Conservation (phyloP, 2,888 invertebrate genomes). For the Drosophila testacea region DNA sequence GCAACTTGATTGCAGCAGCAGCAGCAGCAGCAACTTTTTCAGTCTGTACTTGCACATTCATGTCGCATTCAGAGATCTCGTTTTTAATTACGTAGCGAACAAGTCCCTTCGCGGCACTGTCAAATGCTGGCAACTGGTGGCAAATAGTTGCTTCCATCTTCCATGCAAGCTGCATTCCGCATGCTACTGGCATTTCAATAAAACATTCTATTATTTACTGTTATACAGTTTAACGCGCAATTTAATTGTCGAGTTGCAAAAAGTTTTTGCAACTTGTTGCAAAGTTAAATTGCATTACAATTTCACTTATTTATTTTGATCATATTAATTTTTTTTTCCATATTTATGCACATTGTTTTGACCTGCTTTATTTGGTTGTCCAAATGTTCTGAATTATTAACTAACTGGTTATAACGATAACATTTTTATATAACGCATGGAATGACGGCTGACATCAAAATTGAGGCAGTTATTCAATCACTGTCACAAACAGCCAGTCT, state of each 20-base stretch:
- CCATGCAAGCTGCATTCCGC: constrained; percentile 16
- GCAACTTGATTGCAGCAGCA: constrained; percentile 3
- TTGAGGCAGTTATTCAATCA: constrained; percentile 70
- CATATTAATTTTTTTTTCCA: background rate
- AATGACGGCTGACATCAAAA: constrained; percentile 26
- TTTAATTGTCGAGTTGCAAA: constrained; percentile 57
- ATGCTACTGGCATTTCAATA: constrained; percentile 64
- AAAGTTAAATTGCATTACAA: constrained; percentile 67
- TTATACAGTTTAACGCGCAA: constrained; percentile 72
- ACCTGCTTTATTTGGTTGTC: background rate
- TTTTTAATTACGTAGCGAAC: constrained; percentile 67
- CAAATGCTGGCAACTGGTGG: constrained; percentile 14
- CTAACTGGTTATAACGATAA: background rate
- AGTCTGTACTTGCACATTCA: constrained; percentile 41
- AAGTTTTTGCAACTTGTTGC: constrained; percentile 68
- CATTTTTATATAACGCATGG: background rate
- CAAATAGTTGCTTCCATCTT: constrained; percentile 7
- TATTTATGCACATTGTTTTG: background rate
- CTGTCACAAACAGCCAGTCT: constrained; percentile 59
- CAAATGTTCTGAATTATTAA: constrained; percentile 11
- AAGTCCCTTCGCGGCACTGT: background rate
- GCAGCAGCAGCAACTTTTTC: constrained; percentile 29
- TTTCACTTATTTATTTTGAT: constrained; percentile 15
- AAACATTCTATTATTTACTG: constrained; percentile 72
- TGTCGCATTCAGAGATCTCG: constrained; percentile 61